Conservation (phyloP, 2,797 vertebrate species). For the Paedocypris micromegethes region DNA sequence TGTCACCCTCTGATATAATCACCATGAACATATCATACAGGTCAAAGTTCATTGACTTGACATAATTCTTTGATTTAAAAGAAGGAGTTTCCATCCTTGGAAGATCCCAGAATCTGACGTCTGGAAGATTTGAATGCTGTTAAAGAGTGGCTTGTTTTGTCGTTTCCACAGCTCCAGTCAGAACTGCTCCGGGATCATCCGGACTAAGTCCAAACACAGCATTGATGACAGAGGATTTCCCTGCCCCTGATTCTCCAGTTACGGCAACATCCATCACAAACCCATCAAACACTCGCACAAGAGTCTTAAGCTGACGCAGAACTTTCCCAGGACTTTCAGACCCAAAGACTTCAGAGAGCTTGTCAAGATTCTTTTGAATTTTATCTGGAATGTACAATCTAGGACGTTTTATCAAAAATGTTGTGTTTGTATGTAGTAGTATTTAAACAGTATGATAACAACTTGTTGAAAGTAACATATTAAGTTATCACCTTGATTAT, state of each 20-base stretch:
- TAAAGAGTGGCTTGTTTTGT: conserved; percentile 35
- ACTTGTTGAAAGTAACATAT: too few species aligned
- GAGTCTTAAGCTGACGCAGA: conserved; percentile 9
- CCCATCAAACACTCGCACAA: conserved; percentile 29
- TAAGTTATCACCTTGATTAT: too few species aligned
- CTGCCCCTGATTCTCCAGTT: conserved; percentile 44
- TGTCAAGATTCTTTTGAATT: conserved; percentile 32
- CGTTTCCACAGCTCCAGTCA: conserved; percentile 41
- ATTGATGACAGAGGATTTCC: conserved; percentile 49
- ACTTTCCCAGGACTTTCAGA: conserved; percentile 11
- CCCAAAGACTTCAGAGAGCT: conserved; percentile 27
- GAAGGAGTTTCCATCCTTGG: conserved; percentile 48
- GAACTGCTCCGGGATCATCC: conserved; percentile 36
- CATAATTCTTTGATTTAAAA: conserved; percentile 43
- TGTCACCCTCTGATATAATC: conserved; percentile 44
- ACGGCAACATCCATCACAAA: conserved; percentile 45
- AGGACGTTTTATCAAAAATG: background rate
- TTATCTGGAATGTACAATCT: conserved; percentile 32
- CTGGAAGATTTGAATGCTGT: conserved; percentile 23
- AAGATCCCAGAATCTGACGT: conserved; percentile 48
- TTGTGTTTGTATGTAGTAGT: too few species aligned
- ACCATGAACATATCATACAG: conserved; percentile 47
- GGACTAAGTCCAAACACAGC: conserved; percentile 32
- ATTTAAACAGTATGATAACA: too few species aligned
- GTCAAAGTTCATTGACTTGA: conserved; percentile 38